phyloP scores from a whole-genome alignment of 2,113 vertebrate species.

The Megaceryle maxima region DNA sequence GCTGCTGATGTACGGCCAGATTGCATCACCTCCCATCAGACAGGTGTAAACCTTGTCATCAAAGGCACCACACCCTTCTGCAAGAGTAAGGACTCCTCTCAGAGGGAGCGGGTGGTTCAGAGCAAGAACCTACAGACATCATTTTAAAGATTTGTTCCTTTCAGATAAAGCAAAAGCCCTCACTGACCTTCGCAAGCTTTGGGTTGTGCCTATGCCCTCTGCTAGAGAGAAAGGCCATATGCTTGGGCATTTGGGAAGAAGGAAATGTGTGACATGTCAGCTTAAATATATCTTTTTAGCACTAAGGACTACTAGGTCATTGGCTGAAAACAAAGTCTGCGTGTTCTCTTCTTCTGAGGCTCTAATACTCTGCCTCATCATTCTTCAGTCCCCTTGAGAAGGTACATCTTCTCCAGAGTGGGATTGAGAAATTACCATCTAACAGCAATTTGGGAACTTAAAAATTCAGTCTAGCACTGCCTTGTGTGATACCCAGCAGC shows the following conservation, averaged over 20 bases:
- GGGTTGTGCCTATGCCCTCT: rapidly evolving
- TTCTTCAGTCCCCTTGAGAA: not conserved
- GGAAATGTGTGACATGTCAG: not conserved
- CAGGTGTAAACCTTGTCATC: not conserved
- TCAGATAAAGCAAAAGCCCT: not conserved
- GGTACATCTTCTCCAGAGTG: rapidly evolving
- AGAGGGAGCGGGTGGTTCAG: not conserved
- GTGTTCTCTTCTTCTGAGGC: not conserved
- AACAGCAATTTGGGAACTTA: not conserved
- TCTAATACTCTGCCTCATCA: not conserved
- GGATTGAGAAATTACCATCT: rapidly evolving
- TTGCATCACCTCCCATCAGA: not conserved
- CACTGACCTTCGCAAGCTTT: not conserved
- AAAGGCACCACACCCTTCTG: not conserved
- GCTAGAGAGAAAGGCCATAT: not conserved
- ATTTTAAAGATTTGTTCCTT: not conserved
- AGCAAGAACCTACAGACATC: not conserved
- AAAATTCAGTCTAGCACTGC: not conserved
- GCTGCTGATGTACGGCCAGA: not conserved
- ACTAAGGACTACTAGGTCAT: no score
- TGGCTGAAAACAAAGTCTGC: not conserved
- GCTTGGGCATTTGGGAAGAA: not conserved
- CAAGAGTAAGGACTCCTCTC: not conserved
- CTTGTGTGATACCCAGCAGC: rapidly evolving
- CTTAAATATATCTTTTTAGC: not conserved